Percentiles rank a stretch among this genome's conserved stretches.
These are phyloP conservation scores for Oenanthe melanoleuca DNA, from an alignment of 2,113 vertebrate species.

Conservation along the genomic window DNA sequence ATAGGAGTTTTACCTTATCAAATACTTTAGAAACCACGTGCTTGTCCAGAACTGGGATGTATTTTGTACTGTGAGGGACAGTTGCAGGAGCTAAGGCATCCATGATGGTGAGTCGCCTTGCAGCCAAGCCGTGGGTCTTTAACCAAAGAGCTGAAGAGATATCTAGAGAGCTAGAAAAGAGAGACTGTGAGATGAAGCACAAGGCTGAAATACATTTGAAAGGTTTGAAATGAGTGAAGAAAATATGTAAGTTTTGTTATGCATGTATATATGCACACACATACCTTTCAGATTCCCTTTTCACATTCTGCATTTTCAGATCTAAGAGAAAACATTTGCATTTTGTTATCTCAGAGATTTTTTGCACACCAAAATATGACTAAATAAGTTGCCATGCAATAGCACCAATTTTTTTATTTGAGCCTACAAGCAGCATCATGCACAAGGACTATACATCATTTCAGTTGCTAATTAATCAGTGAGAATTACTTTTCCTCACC, in stretches of 20 bases:
- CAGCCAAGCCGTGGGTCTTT: constrained; percentile 74
- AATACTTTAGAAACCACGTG: constrained; percentile 79
- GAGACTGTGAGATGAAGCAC: not conserved
- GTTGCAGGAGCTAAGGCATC: constrained; percentile 72
- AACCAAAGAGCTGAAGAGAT: constrained; percentile 76
- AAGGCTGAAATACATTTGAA: not conserved
- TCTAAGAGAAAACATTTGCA: constrained; percentile 57
- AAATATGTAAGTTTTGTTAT: not conserved
- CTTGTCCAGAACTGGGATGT: constrained; percentile 78
- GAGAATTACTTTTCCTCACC: not conserved
- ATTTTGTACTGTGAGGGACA: constrained; percentile 68
- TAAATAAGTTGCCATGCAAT: not conserved
- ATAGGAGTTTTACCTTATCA: constrained; percentile 74
- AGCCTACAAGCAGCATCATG: not conserved
- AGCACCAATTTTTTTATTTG: not conserved
- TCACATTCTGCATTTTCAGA: not conserved
- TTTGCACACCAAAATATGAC: not conserved
- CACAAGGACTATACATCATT: not conserved
- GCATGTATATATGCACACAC: not conserved
- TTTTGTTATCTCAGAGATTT: not conserved
- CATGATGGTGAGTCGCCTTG: constrained; percentile 78
- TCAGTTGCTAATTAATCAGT: not conserved
- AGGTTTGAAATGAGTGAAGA: not conserved
- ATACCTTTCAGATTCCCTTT: constrained; percentile 59
- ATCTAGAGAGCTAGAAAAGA: constrained; percentile 65